phyloP scores from a whole-genome alignment of 2,888 invertebrate genomes.

The Dilophus febrilis region DNA sequence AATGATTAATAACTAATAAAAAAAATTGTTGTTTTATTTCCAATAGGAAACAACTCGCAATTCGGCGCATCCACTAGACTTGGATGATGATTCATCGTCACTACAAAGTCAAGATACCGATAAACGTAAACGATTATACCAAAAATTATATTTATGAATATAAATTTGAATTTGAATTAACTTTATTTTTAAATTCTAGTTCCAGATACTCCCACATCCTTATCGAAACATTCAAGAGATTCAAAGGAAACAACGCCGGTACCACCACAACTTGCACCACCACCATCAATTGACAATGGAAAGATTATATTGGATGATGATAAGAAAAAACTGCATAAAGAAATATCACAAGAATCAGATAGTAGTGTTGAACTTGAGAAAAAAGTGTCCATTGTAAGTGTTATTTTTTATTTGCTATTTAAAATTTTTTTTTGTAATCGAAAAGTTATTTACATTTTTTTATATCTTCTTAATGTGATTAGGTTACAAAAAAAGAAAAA shows the following conservation, averaged over 20 bases:
- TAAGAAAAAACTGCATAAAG: not conserved
- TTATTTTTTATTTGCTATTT: not conserved
- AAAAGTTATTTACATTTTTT: constrained; percentile 1
- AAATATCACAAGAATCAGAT: constrained; percentile 4
- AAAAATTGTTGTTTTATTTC: constrained; percentile 15
- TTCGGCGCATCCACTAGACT: constrained; percentile 74
- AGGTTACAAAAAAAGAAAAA: constrained; percentile 65
- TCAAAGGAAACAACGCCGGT: constrained; percentile 25
- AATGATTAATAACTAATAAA: not conserved
- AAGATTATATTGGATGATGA: not conserved
- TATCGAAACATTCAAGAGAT: constrained; percentile 23
- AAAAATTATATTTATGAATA: constrained; percentile 8
- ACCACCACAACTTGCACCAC: not conserved
- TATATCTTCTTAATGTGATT: constrained; percentile 11
- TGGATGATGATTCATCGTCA: constrained; percentile 82
- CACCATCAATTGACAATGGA: not conserved
- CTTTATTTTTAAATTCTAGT: constrained; percentile 14
- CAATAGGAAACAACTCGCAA: constrained; percentile 76
- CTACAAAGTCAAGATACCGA: constrained; percentile 70
- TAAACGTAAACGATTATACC: no score
- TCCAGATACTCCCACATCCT: constrained; percentile 30
- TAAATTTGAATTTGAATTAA: not conserved
- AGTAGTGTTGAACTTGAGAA: constrained; percentile 1
- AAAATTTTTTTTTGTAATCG: not conserved
- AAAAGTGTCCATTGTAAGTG: constrained; percentile 2